phyloP scores from a whole-genome alignment of 1,140 invertebrate species.

The Euwallacea similis region DNA sequence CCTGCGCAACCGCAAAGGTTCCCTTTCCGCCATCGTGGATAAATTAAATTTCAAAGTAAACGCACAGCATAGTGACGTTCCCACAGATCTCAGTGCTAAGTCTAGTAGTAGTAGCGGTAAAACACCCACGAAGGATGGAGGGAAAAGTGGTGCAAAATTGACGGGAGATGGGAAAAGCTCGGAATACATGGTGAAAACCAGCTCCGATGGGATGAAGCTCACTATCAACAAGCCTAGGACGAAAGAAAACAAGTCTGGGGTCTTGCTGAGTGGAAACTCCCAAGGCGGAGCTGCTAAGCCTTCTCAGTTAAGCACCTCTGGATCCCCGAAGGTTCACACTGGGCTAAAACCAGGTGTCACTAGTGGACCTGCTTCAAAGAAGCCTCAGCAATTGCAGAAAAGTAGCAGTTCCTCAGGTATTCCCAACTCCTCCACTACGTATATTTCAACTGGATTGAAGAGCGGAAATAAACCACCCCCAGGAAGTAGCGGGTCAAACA shows the following conservation, averaged over 20 bases:
- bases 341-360: constrained; percentile 82
- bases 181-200: constrained; percentile 85
- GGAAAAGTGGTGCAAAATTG: constrained; percentile 26
- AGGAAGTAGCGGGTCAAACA: constrained; percentile 20
- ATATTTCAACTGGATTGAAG: constrained; percentile 21
- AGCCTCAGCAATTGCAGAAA: constrained; percentile 59
- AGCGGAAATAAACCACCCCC: constrained; percentile 24
- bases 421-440: constrained; percentile 30
- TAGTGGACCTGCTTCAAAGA: constrained; percentile 78
- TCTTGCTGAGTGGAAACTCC: constrained; percentile 8
- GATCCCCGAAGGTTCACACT: constrained; percentile 76
- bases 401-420: constrained; percentile 28
- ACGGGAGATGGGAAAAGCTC: constrained; percentile 64
- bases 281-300: constrained; percentile 11
- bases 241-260: constrained; percentile 59
- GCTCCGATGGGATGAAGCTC: constrained; percentile 83
- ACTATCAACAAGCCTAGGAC: constrained; percentile 85
- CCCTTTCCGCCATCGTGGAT: constrained; percentile 82
- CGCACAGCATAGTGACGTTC: constrained; percentile 65
- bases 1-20: constrained; percentile 67
- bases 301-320: constrained; percentile 51
- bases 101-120: constrained; percentile 39
- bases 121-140: constrained; percentile 14
- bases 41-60: constrained; percentile 71
- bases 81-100: constrained; percentile 52